These are phyloP conservation scores for Monomorium pharaonis DNA, from an alignment of 1,140 invertebrate genomes.

Conservation along the genomic window DNA sequence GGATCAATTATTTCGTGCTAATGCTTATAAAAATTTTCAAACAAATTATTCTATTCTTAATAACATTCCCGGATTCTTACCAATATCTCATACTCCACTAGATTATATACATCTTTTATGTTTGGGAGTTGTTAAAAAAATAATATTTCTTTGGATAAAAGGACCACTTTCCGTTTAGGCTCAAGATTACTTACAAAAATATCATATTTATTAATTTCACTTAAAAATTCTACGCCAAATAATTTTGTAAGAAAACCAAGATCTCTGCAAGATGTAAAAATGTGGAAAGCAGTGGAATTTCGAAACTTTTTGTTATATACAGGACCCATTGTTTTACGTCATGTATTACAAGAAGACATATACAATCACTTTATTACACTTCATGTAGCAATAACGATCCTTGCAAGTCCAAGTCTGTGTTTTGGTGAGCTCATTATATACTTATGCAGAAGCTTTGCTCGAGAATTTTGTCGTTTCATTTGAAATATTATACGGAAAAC, in stretches of 20 bases:
- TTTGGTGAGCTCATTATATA: neutral
- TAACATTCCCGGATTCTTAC: neutral
- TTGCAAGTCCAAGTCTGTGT: neutral
- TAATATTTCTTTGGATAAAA: constrained; percentile 2
- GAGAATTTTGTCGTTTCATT: neutral
- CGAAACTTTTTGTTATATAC: neutral
- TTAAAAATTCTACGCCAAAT: neutral
- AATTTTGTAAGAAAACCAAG: neutral
- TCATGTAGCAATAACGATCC: neutral
- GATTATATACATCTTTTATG: neutral
- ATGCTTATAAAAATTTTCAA: constrained; percentile 1
- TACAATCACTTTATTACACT: neutral
- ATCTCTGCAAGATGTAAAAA: neutral
- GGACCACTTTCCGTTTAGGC: neutral
- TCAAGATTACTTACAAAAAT: neutral
- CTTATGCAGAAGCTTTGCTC: neutral
- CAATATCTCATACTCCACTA: neutral
- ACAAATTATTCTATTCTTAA: neutral
- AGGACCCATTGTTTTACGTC: neutral
- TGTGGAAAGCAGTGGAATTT: neutral
- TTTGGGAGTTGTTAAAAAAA: neutral
- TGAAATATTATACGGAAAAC: constrained; percentile 2
- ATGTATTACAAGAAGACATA: neutral
- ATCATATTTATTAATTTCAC: neutral
- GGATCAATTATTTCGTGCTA: neutral